Evolutionary conservation across 2,113 vertebrate species (phyloP).

Genomic region (Coreoperca whiteheadi): DNA sequence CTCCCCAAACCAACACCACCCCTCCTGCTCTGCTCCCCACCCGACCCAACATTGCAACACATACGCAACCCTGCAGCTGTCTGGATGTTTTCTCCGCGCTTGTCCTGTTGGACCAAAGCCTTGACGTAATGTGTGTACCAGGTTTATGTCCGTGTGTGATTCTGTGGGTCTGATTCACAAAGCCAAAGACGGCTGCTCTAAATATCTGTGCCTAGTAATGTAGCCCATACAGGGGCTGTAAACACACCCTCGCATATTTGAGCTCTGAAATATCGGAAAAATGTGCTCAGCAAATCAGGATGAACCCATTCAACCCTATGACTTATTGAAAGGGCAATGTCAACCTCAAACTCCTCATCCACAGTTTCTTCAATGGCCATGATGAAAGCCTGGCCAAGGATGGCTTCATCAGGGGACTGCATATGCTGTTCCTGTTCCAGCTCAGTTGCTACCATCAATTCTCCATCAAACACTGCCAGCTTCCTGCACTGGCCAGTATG

Average conservation of each 20-base stretch:
- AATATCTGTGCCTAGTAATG: background rate
- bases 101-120: slow-evolving; percentile 11
- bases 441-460: background rate
- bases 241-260: background rate
- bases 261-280: background rate
- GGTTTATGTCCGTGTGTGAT: slow-evolving; percentile 18
- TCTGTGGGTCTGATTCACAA: slow-evolving; percentile 4
- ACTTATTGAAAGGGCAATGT: background rate
- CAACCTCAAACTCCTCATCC: background rate
- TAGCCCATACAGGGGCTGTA: background rate
- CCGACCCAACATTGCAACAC: background rate
- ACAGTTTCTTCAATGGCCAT: background rate
- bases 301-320: background rate
- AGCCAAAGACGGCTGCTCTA: background rate
- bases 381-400: background rate
- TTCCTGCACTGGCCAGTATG: slow-evolving; percentile 5
- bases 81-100: slow-evolving; percentile 11
- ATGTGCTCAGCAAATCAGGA: background rate
- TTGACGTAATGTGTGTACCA: background rate
- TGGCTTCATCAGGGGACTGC: background rate
- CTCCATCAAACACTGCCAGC: background rate
- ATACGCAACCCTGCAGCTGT: slow-evolving; percentile 36
- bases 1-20: slow-evolving; percentile 1
- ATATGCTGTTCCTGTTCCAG: slow-evolving; percentile 6
- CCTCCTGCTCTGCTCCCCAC: background rate